Percentiles rank a stretch among this genome's conserved stretches.
phyloP scores from a whole-genome alignment of 2,113 vertebrate genomes.

The Lamprotornis superbus region DNA sequence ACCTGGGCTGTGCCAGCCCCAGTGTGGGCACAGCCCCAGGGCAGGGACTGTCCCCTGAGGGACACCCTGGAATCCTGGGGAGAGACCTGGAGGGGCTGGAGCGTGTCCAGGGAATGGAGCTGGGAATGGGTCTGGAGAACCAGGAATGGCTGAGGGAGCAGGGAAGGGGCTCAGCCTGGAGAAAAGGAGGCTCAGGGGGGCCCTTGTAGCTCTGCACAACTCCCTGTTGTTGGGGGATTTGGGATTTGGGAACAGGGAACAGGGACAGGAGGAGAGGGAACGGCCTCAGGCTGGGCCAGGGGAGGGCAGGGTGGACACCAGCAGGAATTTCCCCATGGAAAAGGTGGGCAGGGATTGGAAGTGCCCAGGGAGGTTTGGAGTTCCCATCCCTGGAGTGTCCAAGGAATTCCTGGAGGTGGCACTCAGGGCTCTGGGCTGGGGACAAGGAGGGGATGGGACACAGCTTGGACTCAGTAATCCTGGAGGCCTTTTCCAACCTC shows the following conservation, averaged over 20 bases:
- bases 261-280: too few relatives aligned
- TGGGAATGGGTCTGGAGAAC: too few relatives aligned
- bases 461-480: accelerated
- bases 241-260: background rate
- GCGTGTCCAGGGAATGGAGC: too few relatives aligned
- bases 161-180: too few relatives aligned
- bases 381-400: background rate
- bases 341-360: background rate
- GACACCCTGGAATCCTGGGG: too few relatives aligned
- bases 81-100: too few relatives aligned
- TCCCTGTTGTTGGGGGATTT: background rate
- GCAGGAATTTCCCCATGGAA: background rate
- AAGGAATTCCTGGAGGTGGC: accelerated
- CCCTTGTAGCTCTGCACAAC: background rate
- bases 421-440: background rate
- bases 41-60: too few relatives aligned
- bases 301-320: accelerated
- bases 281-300: background rate
- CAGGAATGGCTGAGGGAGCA: too few relatives aligned
- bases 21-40: too few relatives aligned
- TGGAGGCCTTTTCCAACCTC: background rate
- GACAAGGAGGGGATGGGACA: accelerated
- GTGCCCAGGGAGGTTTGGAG: background rate
- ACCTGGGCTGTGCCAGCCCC: too few relatives aligned
- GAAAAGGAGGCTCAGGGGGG: background rate